Percentiles rank a stretch among this genome's conserved stretches.
Evolutionary conservation across 1,140 invertebrate species (phyloP).

Genomic region (Pseudomyrmex pallidus): DNA sequence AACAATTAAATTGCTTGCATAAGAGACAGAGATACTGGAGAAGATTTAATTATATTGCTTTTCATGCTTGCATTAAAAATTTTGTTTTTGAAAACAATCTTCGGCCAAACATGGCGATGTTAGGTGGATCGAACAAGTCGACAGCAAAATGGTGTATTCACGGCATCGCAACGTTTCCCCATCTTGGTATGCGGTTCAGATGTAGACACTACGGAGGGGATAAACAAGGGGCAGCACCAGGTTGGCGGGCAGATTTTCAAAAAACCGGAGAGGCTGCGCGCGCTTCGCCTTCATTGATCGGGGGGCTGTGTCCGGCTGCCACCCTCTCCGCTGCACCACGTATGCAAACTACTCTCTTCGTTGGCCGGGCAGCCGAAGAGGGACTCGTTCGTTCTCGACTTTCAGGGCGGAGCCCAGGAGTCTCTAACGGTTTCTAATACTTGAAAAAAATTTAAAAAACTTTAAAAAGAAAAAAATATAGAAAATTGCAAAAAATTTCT

Average conservation of each 20-base stretch:
- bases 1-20: not conserved
- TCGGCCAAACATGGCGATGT: conserved; percentile 61
- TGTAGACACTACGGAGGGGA: conserved; percentile 69
- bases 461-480: conserved; percentile 63
- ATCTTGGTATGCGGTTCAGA: conserved; percentile 76
- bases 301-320: conserved; percentile 70
- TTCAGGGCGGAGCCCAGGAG: conserved; percentile 82
- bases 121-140: conserved; percentile 65
- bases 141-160: conserved; percentile 69
- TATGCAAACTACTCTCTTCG: conserved; percentile 73
- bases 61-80: not conserved
- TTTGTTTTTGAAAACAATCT: not conserved
- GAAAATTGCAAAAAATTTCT: conserved; percentile 63
- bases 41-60: not conserved
- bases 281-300: conserved; percentile 83
- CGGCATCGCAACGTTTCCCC: conserved; percentile 68
- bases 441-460: conserved; percentile 37
- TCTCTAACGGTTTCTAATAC: conserved; percentile 63
- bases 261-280: conserved; percentile 81
- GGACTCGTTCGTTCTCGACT: conserved; percentile 75
- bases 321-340: conserved; percentile 72
- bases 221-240: conserved; percentile 67
- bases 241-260: conserved; percentile 83
- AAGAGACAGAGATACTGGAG: not conserved
- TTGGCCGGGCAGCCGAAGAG: conserved; percentile 72